Evolutionary conservation across 1,140 invertebrate species (phyloP), one percentile per base, ranked within the genome.

Genomic region (Melanaphis sacchari): DNA sequence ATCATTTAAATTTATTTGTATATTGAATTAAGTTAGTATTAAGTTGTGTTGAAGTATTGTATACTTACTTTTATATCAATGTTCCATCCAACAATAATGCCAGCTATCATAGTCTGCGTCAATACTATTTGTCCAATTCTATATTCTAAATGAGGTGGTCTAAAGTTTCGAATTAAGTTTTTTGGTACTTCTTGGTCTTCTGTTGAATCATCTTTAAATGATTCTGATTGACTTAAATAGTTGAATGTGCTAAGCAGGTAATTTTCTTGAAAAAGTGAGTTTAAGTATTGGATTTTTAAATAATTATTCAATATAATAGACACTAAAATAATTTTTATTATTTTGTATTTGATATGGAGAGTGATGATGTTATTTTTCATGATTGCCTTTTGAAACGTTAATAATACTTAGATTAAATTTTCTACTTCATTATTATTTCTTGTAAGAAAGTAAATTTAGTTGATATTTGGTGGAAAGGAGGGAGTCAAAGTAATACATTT

Each of bases 101-200:
- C 89, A 1, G 59, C 11, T 2, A 22, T 41, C 89, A 66, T 66
- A 0, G 41, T 43, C 7, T 22, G 26, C 26, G 18, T 90, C 54
- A 90, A n/a, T 5, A 90, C 4, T 1, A 90, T 54, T 0, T 90
- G 40, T 59, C 89, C 89, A 31, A 90, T 9, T 11, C 54, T 26
- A 26, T n/a, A 90, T 41, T 90, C 40, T 40, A 90, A 31, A 26
- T 90, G 89, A 6, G 89, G 89, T 9, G 89, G 89, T 41, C 89
- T 59, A 66, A 90, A 90, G n/a, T 54, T 38, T 26, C 52, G 22
- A 22, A 59, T 66, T 46, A 21, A 40, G 40, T 84, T 41, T 41
- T 24, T 18, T 54, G 31, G 49, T 26, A 40, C 1, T 59, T 59
- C 49, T 31, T 31, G 11, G 3, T 59, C 36, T 11, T 41, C 36